phyloP scores from a whole-genome alignment of 2,113 vertebrate species.

The Pelobates fuscus region DNA sequence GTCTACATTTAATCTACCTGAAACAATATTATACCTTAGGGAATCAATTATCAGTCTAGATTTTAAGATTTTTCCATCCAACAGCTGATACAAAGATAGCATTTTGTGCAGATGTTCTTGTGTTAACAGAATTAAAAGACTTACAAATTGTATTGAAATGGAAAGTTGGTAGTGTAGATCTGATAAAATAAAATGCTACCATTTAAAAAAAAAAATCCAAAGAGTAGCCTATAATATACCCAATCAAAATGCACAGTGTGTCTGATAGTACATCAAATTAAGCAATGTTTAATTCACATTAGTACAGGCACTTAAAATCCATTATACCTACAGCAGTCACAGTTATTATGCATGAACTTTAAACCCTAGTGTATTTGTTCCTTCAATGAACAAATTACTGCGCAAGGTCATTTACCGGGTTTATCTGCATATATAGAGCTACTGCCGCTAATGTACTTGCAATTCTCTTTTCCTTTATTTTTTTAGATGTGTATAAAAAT shows the following conservation, averaged over 20 bases:
- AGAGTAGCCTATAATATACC: neutral
- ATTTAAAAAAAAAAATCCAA: slow-evolving; percentile 17
- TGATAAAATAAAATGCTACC: slow-evolving; percentile 21
- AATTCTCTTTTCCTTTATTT: neutral
- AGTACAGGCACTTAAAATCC: slow-evolving; percentile 28
- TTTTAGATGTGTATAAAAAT: too few species aligned
- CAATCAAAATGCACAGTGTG: slow-evolving; percentile 1
- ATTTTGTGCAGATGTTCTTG: slow-evolving; percentile 45
- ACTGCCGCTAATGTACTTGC: neutral
- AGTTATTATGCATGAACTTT: slow-evolving; percentile 15
- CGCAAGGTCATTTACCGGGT: slow-evolving; percentile 10
- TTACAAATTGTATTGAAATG: slow-evolving; percentile 39
- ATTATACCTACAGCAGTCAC: slow-evolving; percentile 24
- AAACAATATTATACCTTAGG: slow-evolving; percentile 63
- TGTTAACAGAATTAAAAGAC: slow-evolving; percentile 27
- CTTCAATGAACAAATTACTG: slow-evolving; percentile 8
- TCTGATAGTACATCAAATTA: slow-evolving; percentile 21
- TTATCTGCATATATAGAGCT: neutral
- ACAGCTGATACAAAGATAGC: slow-evolving; percentile 31
- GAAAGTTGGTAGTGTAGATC: slow-evolving; percentile 10
- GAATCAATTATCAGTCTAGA: slow-evolving; percentile 60
- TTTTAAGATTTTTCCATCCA: slow-evolving; percentile 53
- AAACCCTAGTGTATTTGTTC: neutral
- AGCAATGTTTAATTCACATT: slow-evolving; percentile 38
- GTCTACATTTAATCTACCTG: slow-evolving; percentile 73